phyloP scores from a whole-genome alignment of 2,113 vertebrate species.

The Bos javanicus region DNA sequence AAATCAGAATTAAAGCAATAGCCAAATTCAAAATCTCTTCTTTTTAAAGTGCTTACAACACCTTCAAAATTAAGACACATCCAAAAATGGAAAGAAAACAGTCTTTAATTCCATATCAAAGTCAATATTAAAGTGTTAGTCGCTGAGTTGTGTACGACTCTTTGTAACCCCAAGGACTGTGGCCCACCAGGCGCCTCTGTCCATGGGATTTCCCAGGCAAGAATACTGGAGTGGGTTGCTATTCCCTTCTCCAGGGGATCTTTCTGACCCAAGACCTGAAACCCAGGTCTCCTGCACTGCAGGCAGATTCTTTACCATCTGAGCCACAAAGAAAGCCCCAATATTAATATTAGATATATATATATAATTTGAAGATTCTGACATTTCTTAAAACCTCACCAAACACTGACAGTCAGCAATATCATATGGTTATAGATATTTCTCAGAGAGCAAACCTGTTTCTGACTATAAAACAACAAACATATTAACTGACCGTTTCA shows the following conservation, averaged over 20 bases:
- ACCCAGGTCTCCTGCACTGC: not conserved
- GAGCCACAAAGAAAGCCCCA: not conserved
- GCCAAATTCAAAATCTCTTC: slow-evolving; percentile 5
- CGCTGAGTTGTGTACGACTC: not conserved
- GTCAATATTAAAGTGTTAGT: not conserved
- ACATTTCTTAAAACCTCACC: slow-evolving; percentile 26
- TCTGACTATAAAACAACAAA: not conserved
- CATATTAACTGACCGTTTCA: not conserved
- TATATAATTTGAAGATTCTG: not conserved
- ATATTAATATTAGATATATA: not conserved
- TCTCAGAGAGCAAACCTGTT: not conserved
- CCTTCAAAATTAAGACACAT: not conserved
- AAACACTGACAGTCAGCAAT: not conserved
- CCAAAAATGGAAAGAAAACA: not conserved
- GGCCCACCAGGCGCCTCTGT: not conserved
- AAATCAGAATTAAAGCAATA: slow-evolving; percentile 12
- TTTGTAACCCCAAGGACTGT: not conserved
- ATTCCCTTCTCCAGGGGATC: not conserved
- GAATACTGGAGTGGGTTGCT: not conserved
- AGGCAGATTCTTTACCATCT: not conserved
- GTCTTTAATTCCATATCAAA: slow-evolving; percentile 29
- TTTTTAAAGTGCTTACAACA: not conserved
- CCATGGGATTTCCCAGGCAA: not conserved
- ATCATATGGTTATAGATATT: not conserved
- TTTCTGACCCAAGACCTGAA: not conserved